Conservation (phyloP, 2,888 invertebrate species). For the Dioctria linearis region DNA sequence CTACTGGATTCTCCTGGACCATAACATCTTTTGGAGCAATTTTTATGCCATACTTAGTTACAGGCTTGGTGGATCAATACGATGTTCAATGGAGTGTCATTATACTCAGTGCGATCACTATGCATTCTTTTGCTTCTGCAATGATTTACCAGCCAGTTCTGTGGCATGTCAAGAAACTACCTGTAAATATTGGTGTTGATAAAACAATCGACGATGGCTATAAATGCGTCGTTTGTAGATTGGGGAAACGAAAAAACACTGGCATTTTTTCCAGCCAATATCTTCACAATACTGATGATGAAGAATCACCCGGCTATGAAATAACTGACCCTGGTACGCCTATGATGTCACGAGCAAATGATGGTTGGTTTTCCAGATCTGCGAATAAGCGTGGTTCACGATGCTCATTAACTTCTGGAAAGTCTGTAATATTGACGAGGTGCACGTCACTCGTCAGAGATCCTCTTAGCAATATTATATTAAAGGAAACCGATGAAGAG, state of each 20-base stretch:
- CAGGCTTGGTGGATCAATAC: constrained; percentile 75
- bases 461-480: not conserved
- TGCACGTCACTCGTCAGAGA: constrained; percentile 17
- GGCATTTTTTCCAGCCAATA: constrained; percentile 68
- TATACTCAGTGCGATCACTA: constrained; percentile 78
- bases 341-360: constrained; percentile 74
- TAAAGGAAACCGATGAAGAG: constrained; percentile 34
- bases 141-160: constrained; percentile 82
- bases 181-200: constrained; percentile 72
- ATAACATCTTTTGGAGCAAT: constrained; percentile 82
- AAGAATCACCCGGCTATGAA: constrained; percentile 76
- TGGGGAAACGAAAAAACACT: constrained; percentile 62
- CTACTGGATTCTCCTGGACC: constrained; percentile 81
- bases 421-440: not conserved
- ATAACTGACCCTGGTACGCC: constrained; percentile 78
- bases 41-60: constrained; percentile 81
- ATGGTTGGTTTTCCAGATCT: constrained; percentile 63
- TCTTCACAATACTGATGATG: constrained; percentile 74
- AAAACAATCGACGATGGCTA: not conserved
- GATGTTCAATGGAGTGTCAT: constrained; percentile 79
- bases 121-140: constrained; percentile 79
- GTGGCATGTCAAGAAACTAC: constrained; percentile 77
- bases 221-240: constrained; percentile 20
- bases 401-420: constrained; percentile 64
- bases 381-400: constrained; percentile 64